phyloP scores from a whole-genome alignment of 2,888 invertebrate species.

The Nemapogon koenigi region DNA sequence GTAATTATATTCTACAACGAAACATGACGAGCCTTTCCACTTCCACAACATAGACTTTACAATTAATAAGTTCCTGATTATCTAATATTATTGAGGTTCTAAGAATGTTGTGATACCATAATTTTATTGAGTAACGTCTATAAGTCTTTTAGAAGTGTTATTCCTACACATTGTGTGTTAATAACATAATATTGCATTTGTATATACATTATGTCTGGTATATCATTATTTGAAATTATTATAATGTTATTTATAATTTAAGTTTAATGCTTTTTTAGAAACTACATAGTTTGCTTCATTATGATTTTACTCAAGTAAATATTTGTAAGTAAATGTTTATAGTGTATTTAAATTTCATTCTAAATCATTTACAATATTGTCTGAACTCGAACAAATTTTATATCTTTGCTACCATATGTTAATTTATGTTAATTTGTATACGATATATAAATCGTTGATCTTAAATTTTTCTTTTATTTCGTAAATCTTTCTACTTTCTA shows the following conservation, averaged over 20 bases:
- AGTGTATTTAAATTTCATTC: not conserved
- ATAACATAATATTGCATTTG: constrained; percentile 6
- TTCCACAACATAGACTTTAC: not conserved
- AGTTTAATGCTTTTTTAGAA: constrained; percentile 4
- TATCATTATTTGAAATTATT: constrained; percentile 8
- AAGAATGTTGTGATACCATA: constrained; percentile 11
- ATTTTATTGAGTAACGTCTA: constrained; percentile 8
- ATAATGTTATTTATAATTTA: constrained; percentile 1
- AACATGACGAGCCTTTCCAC: no score
- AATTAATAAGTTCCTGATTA: constrained; percentile 7
- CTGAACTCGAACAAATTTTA: constrained; percentile 7
- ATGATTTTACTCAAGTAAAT: constrained; percentile 1
- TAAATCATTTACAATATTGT: constrained; percentile 1
- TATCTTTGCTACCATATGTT: constrained; percentile 5
- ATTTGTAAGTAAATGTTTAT: not conserved
- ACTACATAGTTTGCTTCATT: constrained; percentile 1
- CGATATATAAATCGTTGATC: constrained; percentile 46
- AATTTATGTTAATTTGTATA: not conserved
- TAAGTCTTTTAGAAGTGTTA: constrained; percentile 1
- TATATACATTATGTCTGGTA: constrained; percentile 9
- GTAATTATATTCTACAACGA: no score
- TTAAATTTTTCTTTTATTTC: constrained; percentile 24
- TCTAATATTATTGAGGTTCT: constrained; percentile 6
- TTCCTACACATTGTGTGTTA: constrained; percentile 5
- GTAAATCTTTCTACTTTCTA: no score